phyloP scores from a whole-genome alignment of 2,888 invertebrate species.

The Microchrysa polita region DNA sequence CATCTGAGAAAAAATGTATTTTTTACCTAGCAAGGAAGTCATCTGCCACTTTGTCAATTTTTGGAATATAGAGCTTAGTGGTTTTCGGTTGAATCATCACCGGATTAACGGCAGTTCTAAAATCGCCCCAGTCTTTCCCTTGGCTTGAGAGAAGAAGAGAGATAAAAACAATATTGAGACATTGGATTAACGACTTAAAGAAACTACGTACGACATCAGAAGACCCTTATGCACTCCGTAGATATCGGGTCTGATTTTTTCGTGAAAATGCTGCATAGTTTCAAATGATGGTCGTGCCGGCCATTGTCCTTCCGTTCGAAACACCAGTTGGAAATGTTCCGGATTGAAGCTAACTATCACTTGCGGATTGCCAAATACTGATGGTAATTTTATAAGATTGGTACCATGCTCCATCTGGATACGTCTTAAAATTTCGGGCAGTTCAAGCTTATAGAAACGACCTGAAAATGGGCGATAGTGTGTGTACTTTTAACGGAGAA shows the following conservation, averaged over 20 bases:
- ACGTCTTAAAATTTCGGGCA: slow-evolving; percentile 30
- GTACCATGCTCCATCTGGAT: slow-evolving; percentile 54
- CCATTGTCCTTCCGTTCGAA: slow-evolving; percentile 65
- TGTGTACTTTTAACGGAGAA: too few relatives aligned
- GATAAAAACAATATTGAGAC: slow-evolving; percentile 51
- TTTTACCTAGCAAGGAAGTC: slow-evolving; percentile 60
- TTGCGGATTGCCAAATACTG: slow-evolving; percentile 53
- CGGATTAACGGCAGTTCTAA: slow-evolving; percentile 74
- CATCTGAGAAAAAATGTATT: background rate
- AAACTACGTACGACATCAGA: slow-evolving; percentile 30
- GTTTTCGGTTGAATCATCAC: slow-evolving; percentile 72
- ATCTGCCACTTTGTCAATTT: slow-evolving; percentile 66
- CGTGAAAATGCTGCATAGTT: slow-evolving; percentile 61
- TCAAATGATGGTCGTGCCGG: slow-evolving; percentile 63
- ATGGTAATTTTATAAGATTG: slow-evolving; percentile 59
- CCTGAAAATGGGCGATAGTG: slow-evolving; percentile 45
- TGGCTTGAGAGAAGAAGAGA: slow-evolving; percentile 61
- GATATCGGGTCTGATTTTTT: slow-evolving; percentile 53
- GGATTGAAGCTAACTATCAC: slow-evolving; percentile 66
- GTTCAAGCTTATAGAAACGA: slow-evolving; percentile 51
- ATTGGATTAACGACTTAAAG: background rate
- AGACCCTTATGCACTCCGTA: slow-evolving; percentile 47
- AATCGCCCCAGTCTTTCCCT: slow-evolving; percentile 73
- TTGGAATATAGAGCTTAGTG: slow-evolving; percentile 66
- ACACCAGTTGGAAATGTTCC: slow-evolving; percentile 66